Conservation (phyloP, 2,797 vertebrate species). For the Gambelia wislizenii region DNA sequence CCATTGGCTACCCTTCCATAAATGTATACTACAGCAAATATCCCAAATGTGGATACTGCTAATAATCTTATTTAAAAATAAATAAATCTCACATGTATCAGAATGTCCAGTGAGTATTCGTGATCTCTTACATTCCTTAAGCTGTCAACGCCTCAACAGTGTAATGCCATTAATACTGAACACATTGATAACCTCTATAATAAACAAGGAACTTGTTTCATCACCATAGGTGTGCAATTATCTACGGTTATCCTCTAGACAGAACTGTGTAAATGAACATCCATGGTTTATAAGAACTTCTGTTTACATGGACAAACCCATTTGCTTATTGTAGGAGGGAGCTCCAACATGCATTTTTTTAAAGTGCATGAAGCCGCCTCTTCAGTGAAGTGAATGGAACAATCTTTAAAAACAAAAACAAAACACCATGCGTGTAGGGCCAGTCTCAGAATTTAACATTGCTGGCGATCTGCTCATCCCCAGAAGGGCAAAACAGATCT, state of each 20-base stretch:
- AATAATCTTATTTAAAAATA: not conserved
- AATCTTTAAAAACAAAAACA: no score
- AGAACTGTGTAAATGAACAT: not conserved
- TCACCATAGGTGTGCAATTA: no score
- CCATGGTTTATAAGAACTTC: not conserved
- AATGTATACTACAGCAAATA: not conserved
- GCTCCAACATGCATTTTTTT: not conserved
- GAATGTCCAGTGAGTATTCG: not conserved
- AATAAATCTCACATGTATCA: not conserved
- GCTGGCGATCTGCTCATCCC: not conserved
- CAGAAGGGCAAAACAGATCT: not conserved
- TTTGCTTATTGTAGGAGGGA: not conserved
- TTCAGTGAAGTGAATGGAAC: not conserved
- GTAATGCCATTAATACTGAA: not conserved
- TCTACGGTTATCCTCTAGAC: accelerated
- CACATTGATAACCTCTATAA: not conserved
- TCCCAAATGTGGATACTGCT: not conserved
- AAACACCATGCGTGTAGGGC: not conserved
- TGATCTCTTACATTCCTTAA: not conserved
- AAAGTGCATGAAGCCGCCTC: not conserved
- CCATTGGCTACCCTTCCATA: not conserved
- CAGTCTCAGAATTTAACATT: not conserved
- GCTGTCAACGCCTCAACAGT: not conserved
- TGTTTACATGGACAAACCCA: not conserved
- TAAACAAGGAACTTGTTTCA: not conserved